Conservation (phyloP, 2,888 invertebrate species). For the Desoria tigrina region DNA sequence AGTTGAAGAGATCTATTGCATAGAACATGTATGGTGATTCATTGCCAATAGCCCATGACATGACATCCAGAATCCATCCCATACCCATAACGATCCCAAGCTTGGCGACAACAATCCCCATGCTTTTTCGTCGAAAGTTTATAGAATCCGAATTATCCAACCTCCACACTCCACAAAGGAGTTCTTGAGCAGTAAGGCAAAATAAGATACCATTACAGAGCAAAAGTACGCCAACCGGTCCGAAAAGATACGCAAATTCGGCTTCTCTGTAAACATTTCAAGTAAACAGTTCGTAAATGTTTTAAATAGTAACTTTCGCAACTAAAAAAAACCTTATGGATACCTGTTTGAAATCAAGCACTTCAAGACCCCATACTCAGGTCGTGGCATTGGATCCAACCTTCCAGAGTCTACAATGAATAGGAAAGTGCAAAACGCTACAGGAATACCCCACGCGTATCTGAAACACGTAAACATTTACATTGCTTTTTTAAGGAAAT, state of each 20-base stretch:
- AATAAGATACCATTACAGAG: slow-evolving; percentile 51
- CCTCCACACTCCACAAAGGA: slow-evolving; percentile 52
- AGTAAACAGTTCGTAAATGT: neutral
- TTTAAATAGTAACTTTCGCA: neutral
- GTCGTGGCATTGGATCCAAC: slow-evolving; percentile 50
- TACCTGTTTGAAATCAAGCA: slow-evolving; percentile 53
- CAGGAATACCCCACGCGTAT: slow-evolving; percentile 52
- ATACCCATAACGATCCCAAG: slow-evolving; percentile 53
- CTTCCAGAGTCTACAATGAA: slow-evolving; percentile 44
- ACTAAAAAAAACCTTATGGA: no score
- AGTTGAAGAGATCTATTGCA: slow-evolving; percentile 49
- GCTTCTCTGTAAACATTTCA: slow-evolving; percentile 40
- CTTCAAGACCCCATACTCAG: slow-evolving; percentile 47
- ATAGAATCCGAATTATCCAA: slow-evolving; percentile 52
- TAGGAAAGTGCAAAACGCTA: slow-evolving; percentile 50
- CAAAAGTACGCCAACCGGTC: slow-evolving; percentile 50
- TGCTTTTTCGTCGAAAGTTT: slow-evolving; percentile 49
- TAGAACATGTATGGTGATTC: slow-evolving; percentile 47
- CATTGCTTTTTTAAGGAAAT: slow-evolving; percentile 1
- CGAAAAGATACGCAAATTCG: slow-evolving; percentile 50
- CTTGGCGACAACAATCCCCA: slow-evolving; percentile 53
- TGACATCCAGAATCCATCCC: slow-evolving; percentile 52
- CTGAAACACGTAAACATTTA: slow-evolving; percentile 26
- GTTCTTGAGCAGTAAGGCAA: slow-evolving; percentile 52
- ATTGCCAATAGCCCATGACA: slow-evolving; percentile 47